These are phyloP conservation scores for Mythimna vitellina DNA, from an alignment of 2,888 invertebrate genomes.

Conservation along the genomic window DNA sequence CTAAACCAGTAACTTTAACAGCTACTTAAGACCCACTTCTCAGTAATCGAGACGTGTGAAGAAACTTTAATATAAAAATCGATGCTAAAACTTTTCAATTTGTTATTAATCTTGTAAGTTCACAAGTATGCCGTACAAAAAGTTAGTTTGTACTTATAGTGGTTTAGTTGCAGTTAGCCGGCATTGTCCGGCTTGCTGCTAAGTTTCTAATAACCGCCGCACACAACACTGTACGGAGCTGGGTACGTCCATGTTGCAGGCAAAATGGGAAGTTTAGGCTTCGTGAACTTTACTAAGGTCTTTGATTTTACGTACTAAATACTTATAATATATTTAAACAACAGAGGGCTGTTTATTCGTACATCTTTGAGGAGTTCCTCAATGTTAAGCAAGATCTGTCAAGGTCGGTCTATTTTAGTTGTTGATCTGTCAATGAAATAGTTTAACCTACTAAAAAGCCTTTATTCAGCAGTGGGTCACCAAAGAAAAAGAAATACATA, in stretches of 20 bases:
- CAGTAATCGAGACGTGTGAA: not conserved
- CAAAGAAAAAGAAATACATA: too few species aligned
- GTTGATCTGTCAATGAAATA: too few species aligned
- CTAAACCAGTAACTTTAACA: not conserved
- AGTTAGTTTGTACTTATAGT: constrained; percentile 20
- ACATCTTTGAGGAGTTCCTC: too few species aligned
- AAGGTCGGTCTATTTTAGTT: too few species aligned
- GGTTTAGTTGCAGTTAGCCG: constrained; percentile 25
- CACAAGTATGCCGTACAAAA: constrained; percentile 29
- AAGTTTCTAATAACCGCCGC: constrained; percentile 60
- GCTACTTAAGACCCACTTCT: constrained; percentile 3
- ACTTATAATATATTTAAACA: too few species aligned
- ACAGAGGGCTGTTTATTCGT: too few species aligned
- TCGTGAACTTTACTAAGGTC: not conserved
- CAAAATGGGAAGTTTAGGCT: not conserved
- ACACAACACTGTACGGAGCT: constrained; percentile 35
- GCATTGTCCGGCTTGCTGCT: constrained; percentile 48
- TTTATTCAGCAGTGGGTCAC: too few species aligned
- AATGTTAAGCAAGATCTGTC: too few species aligned
- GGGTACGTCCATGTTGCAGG: constrained; percentile 22
- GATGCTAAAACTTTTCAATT: constrained; percentile 47
- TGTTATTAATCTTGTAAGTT: constrained; percentile 43
- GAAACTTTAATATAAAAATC: constrained; percentile 18
- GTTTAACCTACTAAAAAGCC: too few species aligned
- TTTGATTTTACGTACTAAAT: not conserved